Conservation (phyloP, 2,888 invertebrate species). For the Drosophila cracens region DNA sequence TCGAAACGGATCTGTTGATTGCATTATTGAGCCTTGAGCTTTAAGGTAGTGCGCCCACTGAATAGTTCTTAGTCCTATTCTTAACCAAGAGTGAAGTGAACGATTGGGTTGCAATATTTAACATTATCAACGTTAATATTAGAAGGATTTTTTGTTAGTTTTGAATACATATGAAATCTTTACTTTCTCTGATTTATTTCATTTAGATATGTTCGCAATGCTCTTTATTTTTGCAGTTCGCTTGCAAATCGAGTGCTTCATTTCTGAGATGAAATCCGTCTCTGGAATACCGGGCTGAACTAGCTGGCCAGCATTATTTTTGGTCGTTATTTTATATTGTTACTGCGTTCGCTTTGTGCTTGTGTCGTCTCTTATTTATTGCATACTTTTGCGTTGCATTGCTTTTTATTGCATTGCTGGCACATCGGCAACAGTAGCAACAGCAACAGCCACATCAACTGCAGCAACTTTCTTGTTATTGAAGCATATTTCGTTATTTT, state of each 20-base stretch:
- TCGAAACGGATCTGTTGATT: neutral
- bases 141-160: neutral
- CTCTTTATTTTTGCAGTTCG: neutral
- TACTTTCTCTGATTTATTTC: neutral
- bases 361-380: conserved; percentile 15
- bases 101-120: too few species aligned
- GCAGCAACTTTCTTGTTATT: conserved; percentile 37
- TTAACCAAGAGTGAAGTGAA: neutral
- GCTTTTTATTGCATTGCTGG: conserved; percentile 56
- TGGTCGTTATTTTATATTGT: conserved; percentile 57
- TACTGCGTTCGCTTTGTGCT: conserved; percentile 27
- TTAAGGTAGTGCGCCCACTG: neutral
- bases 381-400: conserved; percentile 57
- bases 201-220: neutral
- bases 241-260: neutral
- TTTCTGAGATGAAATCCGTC: conserved; percentile 18
- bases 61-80: neutral
- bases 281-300: conserved; percentile 14
- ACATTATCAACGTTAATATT: neutral
- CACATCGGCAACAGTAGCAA: conserved; percentile 13
- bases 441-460: conserved; percentile 4
- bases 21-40: neutral
- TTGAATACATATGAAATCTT: neutral
- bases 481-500: conserved; percentile 64
- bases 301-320: conserved; percentile 42